Conservation (phyloP, 2,113 vertebrate genomes). For the Orycteropus afer region DNA sequence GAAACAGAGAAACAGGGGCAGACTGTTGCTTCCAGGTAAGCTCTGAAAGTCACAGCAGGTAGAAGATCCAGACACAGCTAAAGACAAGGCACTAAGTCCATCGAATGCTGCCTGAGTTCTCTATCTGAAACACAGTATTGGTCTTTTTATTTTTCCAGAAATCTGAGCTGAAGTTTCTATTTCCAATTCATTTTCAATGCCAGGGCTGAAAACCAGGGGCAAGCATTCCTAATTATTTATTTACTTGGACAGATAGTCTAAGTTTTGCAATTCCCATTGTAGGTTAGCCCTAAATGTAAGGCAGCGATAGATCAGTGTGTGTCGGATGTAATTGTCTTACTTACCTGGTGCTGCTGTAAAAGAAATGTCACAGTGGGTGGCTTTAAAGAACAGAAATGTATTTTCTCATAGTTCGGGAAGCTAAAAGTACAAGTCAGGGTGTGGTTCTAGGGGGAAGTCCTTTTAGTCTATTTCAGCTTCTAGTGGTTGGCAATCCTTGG, state of each 20-base stretch:
- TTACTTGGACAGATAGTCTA: neutral
- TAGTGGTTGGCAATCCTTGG: neutral
- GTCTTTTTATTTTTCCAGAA: neutral
- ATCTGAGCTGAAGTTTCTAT: neutral
- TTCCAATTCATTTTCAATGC: slow-evolving; percentile 16
- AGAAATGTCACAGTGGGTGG: neutral
- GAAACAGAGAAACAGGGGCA: neutral
- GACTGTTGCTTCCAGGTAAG: neutral
- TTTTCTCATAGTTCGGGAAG: too few species aligned
- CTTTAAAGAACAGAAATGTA: too few species aligned
- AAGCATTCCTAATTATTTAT: neutral
- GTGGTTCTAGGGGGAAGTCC: neutral
- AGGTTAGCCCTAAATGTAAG: neutral
- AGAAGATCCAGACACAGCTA: neutral
- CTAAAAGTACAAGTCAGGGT: neutral
- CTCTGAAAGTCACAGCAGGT: neutral
- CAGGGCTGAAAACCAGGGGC: neutral
- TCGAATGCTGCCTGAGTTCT: neutral
- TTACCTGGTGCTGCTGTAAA: neutral
- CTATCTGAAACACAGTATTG: neutral
- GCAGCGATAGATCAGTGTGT: neutral
- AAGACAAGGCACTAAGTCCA: neutral
- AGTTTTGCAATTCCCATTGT: neutral
- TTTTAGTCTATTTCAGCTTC: neutral
- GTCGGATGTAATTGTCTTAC: neutral